Evolutionary conservation across 2,888 invertebrate species (phyloP), one percentile per base, ranked within the genome.

Genomic region (Blastobasis lacticolella): DNA sequence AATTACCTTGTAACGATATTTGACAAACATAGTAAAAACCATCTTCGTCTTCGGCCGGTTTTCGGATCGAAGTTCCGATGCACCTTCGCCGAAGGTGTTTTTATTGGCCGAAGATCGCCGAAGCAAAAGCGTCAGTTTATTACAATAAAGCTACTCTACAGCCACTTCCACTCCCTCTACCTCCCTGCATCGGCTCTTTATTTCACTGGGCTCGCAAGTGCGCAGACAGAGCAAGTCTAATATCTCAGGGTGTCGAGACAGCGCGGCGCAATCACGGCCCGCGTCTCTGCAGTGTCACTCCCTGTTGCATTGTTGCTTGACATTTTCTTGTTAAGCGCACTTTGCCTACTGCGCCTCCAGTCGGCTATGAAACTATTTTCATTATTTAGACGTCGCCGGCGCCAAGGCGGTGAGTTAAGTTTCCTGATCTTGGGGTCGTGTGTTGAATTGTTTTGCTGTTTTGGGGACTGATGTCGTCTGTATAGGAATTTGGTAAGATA

Each of bases 221-320:
- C 71, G 63, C 66, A 59, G 74, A 72, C 74, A 70, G 68, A 64
- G 71, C 76, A 73, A 78, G 78, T 80, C 74, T 81, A 85, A 87
- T 87, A 87, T 86, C 81, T 85, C 86, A 82, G 74, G 66, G 72
- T 71, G 78, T 71, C 77, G 71, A 69, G 78, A 75, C 76, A 72
- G 78, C 64, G 64, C 67, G 62, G 69, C 65, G 81, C 81, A 84
- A 83, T 84, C 83, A 81, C 71, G 69, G 64, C 58, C 54, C 62
- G 64, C 69, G 78, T 76, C 75, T 74, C 72, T 71, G 67, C 63
- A 74, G 78, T 78, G 81, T 71, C 65, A 54, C 62, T 54, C 41
- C 62, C 57, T 69, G 73, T 73, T 73, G 77, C 77, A 76, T 75
- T 77, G 76, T 78, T 73, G 72, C 69, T 61, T 81, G 85, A 84